Base-by-base conservation (phyloP, 92 coral and sea anemone species). In the Paramuricea clavata region DNA sequence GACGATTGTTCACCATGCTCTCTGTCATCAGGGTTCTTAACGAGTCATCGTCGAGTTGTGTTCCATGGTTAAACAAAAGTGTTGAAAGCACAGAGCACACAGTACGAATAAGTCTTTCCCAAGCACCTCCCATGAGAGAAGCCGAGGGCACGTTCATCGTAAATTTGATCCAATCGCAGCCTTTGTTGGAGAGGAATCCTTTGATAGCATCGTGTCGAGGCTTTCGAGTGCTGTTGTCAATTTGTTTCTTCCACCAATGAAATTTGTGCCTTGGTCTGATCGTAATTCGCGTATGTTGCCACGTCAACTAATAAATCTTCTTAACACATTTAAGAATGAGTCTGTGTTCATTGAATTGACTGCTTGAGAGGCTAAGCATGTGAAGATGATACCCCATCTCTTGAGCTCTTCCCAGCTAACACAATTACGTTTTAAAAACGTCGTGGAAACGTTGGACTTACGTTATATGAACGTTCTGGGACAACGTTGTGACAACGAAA, bases 131-230 rank as follows among this genome's bases (percentile, higher is more conserved):
- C 89, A 85, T 76, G 82, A 59, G 83, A 44, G 85, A 86, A 43
- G 89, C 84, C 16, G 54, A 41, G 8, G 87, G 87, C 31, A 75
- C 87, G 74, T 79, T 90, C 43, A 54, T 64, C 49, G 84, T 87
- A 86, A 93, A 87, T 60, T 87, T 77, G 52, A 86, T 90, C 89
- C 71, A 82, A 42, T 80, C 89, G 43, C 91, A 87, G 49, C 86
- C 85, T 60, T 81, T 23, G 57, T 61, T 26, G 27, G 43, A 61
- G 17, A 89, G 74, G 74, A 67, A 82, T 1, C 43, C 79, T 64
- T 83, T 78, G 21, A 78, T 64, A 17, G 61, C 27, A 28, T 30
- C 39, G 13, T 56, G 44, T 83, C 28, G 32, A 82, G 56, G 42
- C 76, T 75, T 67, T 76, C 81, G 67, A 88, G 27, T 3, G 87